phyloP scores from a whole-genome alignment of 2,797 vertebrate species.

The Euphonia xanthogaster region DNA sequence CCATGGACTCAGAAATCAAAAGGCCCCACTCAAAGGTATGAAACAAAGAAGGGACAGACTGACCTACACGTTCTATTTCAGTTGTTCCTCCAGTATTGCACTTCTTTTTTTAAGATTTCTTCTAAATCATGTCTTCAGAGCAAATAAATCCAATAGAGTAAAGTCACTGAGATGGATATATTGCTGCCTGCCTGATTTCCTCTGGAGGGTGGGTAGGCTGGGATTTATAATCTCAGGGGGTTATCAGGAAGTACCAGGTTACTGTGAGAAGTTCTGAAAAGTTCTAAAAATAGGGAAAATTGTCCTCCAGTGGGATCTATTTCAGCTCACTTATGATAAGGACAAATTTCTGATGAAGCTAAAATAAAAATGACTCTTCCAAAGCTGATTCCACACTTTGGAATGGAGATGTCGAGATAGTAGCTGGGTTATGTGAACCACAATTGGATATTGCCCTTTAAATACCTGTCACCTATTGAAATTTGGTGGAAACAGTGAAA shows the following conservation, averaged over 20 bases:
- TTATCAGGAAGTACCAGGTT: background rate
- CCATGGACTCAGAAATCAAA: background rate
- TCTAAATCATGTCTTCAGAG: background rate
- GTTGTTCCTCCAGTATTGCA: background rate
- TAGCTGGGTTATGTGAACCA: background rate
- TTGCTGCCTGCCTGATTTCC: background rate
- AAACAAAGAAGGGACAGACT: background rate
- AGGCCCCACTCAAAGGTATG: background rate
- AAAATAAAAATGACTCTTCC: background rate
- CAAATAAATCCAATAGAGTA: background rate
- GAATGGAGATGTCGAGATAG: background rate
- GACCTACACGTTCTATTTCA: background rate
- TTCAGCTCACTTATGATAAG: background rate
- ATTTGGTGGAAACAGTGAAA: background rate
- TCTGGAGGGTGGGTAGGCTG: background rate
- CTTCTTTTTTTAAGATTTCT: background rate
- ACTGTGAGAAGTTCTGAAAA: background rate
- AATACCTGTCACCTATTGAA: background rate
- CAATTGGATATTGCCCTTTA: background rate
- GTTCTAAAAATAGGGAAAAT: background rate
- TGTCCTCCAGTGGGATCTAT: background rate
- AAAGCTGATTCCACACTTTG: background rate
- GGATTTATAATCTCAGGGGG: background rate
- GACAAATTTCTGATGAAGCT: background rate
- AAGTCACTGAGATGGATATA: background rate